phyloP scores from a whole-genome alignment of 2,797 vertebrate genomes.

The Neopelma chrysocephalum region DNA sequence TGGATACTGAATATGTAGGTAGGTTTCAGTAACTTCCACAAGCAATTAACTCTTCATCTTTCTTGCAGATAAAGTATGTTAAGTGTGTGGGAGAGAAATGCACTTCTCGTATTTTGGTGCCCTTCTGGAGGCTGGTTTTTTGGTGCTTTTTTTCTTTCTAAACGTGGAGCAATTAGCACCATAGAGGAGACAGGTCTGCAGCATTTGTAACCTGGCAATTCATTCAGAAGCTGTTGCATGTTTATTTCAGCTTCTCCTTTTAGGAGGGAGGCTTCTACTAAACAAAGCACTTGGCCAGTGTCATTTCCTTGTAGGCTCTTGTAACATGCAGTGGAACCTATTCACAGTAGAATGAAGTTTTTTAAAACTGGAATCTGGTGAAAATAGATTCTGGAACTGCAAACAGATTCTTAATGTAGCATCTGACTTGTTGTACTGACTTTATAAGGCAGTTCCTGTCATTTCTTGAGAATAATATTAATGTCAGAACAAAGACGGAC shows the following conservation, averaged over 20 bases:
- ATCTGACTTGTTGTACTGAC: background rate
- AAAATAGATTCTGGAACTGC: background rate
- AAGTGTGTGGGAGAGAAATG: background rate
- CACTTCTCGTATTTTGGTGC: background rate
- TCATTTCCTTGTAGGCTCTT: background rate
- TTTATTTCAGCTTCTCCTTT: background rate
- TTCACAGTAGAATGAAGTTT: background rate
- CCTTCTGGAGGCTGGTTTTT: background rate
- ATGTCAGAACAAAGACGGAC: background rate
- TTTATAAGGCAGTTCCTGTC: background rate
- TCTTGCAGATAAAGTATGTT: background rate
- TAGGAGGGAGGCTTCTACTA: background rate
- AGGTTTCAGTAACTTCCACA: background rate
- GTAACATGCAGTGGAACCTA: background rate
- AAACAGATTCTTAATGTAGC: background rate
- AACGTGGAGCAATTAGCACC: background rate
- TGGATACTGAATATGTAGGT: background rate
- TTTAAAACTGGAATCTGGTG: background rate
- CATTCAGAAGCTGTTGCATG: background rate
- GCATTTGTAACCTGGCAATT: background rate
- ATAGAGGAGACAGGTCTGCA: background rate
- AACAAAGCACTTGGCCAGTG: background rate
- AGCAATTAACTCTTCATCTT: background rate
- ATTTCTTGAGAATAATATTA: background rate
- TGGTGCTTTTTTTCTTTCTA: background rate